Base-by-base conservation (phyloP, 2,797 vertebrate genomes). In the Tragelaphus eurycerus region DNA sequence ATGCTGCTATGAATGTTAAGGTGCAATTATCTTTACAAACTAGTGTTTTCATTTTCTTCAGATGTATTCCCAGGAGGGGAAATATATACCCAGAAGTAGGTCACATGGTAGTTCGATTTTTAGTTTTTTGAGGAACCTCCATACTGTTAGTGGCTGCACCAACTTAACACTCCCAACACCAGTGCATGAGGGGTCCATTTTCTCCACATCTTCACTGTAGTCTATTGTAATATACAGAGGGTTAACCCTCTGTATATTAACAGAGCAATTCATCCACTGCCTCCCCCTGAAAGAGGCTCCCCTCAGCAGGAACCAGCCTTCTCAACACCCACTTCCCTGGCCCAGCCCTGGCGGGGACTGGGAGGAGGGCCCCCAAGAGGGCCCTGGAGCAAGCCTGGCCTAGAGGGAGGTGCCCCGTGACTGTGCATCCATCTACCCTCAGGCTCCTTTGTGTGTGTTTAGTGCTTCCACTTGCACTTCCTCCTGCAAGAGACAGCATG, bases 351-450 rank as follows among this genome's bases (percentile, higher is more conserved):
- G 1, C n/a, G 64, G 9, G 0, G 1, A 23, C 64, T 38, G 64
- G 64, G n/a, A 38, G 34, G 10, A 38, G 43, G 13, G 38, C 38
- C 38, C 71, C 38, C 3, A 1, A 46, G 23, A 38, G 71, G 34
- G 12, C 38, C 71, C 71, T 46, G 23, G 71, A 76, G 71, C 38
- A 76, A 21, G 38, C 71, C 71, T 46, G 38, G 71, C 74, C 27
- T 27, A 29, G 43, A 27, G 25, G 74, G 74, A 48, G 74, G 43
- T 48, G 25, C 25, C 27, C 71, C 4, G 1, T 29, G 43, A 29
- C 43, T 1, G 0, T 0, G 0, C 23, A 25, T 48, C 74, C 46
- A 46, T 27, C 27, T 78, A 8, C 14, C 8, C 25, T 10, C 27
- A 48, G 15, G 4, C 74, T 16, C 14, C 74, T 10, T 27, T 48